phyloP scores from a whole-genome alignment of 2,888 invertebrate species.

The Orchesella flavescens region DNA sequence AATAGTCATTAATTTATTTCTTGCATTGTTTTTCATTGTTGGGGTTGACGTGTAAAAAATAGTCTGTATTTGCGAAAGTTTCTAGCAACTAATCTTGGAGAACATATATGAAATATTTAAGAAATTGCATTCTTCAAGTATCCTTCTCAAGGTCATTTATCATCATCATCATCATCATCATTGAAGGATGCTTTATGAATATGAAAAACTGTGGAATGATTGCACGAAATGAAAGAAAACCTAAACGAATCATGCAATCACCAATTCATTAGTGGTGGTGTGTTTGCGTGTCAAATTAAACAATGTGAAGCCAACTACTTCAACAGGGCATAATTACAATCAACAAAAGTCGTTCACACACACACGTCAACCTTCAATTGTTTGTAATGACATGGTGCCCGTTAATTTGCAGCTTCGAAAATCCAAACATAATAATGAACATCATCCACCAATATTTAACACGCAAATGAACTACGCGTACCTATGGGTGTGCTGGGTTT shows the following conservation, averaged over 20 bases:
- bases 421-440: background rate
- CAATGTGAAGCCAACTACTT: conserved; percentile 30
- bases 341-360: conserved; percentile 27
- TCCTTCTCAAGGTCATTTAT: conserved; percentile 42
- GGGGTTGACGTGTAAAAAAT: too few species aligned
- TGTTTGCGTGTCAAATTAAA: conserved; percentile 54
- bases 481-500: conserved; percentile 85
- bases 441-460: background rate
- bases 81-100: background rate
- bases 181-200: background rate
- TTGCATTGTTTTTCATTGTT: too few species aligned
- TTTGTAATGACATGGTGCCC: background rate
- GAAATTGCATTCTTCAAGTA: conserved; percentile 6
- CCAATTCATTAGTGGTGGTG: conserved; percentile 48
- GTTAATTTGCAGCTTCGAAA: conserved; percentile 8
- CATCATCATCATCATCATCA: background rate
- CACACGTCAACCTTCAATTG: conserved; percentile 18
- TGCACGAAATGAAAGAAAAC: conserved; percentile 38
- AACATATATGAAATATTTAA: conserved; percentile 9
- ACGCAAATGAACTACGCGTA: conserved; percentile 72
- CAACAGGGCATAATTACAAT: conserved; percentile 40
- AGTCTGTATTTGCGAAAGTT: background rate
- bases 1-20: background rate
- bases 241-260: conserved; percentile 52
- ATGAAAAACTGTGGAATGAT: conserved; percentile 18